Evolutionary conservation across 1,140 invertebrate genomes (phyloP), one percentile per base, ranked within the genome.

Genomic region (Heliconius eleuchia): DNA sequence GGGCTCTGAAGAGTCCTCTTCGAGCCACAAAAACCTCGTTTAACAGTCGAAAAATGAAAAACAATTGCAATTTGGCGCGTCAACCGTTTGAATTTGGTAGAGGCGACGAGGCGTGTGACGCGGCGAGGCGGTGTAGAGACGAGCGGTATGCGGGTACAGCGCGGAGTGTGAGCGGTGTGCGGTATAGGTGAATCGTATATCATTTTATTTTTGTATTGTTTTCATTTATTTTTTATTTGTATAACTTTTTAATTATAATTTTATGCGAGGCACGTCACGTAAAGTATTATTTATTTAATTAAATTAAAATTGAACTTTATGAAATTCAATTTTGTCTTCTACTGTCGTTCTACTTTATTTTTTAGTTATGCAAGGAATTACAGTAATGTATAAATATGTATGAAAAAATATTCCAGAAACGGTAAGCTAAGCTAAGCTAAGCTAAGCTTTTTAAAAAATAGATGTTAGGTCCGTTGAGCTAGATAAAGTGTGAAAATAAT

Each of bases 31-130:
- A 86, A 83, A 85, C 84, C 84, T 87, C 86, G 88, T 86, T 90
- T 89, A 87, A 87, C 87, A 87, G 85, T 84, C 80, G 85, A 89
- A 91, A 91, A 91, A 91, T 89, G 86, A 90, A 91, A 90, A 89
- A 91, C 90, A 91, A 90, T 91, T 90, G 87, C 87, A 90, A 91
- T 88, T 88, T 86, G 87, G 86, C 84, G 81, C 89, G 88, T 91
- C 88, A 91, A 90, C 89, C 88, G 87, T 89, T 91, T 90, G 88
- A 91, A 88, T 92, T 88, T 85, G 85, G 87, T 85, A 78, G 87
- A 88, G 86, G 88, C 88, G 88, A 79, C 87, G 86, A 87, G 85
- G 82, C 86, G 88, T 89, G 82, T 83, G 79, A 81, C 76, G 81
- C 85, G 86, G 71, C 75, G 84, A 84, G 82, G 83, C 85, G 85